These are phyloP conservation scores for Nematostella vectensis DNA, from an alignment of 92 coral and sea anemone species.

Conservation along the genomic window DNA sequence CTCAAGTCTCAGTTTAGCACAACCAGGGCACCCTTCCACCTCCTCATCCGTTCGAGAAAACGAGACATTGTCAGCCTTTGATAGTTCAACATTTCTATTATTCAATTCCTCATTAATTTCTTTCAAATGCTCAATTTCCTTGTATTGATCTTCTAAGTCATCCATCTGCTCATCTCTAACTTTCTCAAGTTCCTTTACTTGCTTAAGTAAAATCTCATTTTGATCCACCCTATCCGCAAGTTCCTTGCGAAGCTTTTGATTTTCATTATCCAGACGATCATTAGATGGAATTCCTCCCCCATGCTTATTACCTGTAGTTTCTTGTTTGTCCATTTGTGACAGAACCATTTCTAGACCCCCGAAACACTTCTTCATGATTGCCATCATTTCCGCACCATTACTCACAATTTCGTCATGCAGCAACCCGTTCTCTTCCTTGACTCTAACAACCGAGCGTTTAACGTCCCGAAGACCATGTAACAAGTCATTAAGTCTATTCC, in stretches of 20 bases:
- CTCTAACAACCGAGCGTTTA: slow-evolving; percentile 35
- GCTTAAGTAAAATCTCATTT: slow-evolving; percentile 8
- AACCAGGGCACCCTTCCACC: slow-evolving; percentile 33
- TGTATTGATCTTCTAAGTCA: no score
- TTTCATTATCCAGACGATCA: slow-evolving; percentile 9
- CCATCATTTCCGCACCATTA: slow-evolving; percentile 33
- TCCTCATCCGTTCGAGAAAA: not conserved
- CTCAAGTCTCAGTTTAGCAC: slow-evolving; percentile 37
- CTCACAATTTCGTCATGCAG: slow-evolving; percentile 44
- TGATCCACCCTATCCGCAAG: slow-evolving; percentile 47
- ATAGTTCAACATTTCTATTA: not conserved
- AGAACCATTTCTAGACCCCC: slow-evolving; percentile 40
- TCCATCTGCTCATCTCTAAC: slow-evolving; percentile 15
- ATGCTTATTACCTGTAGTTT: slow-evolving; percentile 8
- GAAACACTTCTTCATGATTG: slow-evolving; percentile 40
- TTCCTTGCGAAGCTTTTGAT: slow-evolving; percentile 34
- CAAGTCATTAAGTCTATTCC: slow-evolving; percentile 26
- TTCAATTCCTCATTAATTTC: not conserved
- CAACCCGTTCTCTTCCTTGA: slow-evolving; percentile 34
- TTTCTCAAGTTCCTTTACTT: slow-evolving; percentile 14
- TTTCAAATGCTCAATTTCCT: slow-evolving; percentile 7
- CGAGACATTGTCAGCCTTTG: not conserved
- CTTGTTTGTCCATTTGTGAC: slow-evolving; percentile 13
- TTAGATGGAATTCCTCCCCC: not conserved
- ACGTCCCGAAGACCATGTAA: slow-evolving; percentile 39